Conservation (phyloP, 2,113 vertebrate genomes). For the Rafetus swinhoei region DNA sequence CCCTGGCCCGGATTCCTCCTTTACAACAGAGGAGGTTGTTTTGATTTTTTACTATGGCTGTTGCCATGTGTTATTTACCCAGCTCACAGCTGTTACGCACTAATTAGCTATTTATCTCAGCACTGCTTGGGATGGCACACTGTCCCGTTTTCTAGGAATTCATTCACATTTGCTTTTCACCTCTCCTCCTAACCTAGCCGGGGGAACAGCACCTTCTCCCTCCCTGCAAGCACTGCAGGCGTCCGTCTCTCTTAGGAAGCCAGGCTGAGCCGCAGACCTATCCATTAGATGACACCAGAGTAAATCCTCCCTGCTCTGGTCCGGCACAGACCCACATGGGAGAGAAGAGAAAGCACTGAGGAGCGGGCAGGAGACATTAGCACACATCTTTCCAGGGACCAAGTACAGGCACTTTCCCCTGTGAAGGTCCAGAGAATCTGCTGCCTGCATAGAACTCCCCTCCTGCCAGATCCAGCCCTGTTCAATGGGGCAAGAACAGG, state of each 20-base stretch:
- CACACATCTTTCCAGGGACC: neutral
- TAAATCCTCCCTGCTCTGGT: neutral
- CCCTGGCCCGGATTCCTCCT: neutral
- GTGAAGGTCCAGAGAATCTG: neutral
- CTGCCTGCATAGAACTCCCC: neutral
- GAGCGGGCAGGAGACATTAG: neutral
- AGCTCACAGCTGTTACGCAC: neutral
- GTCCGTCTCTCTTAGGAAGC: neutral
- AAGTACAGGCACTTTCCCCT: neutral
- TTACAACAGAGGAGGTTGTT: neutral
- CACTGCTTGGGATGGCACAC: neutral
- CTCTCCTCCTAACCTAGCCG: neutral
- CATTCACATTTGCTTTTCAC: neutral
- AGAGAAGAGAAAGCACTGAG: neutral
- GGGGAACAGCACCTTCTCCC: neutral
- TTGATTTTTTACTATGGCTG: neutral
- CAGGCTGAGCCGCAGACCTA: neutral
- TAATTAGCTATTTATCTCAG: neutral
- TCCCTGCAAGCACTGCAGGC: neutral
- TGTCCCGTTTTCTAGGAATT: neutral
- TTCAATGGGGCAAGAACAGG: neutral
- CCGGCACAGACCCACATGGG: neutral
- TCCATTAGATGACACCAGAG: neutral
- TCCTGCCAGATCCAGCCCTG: neutral
- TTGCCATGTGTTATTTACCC: neutral